Conservation (phyloP, 2,113 vertebrate genomes). For the Bos indicus region DNA sequence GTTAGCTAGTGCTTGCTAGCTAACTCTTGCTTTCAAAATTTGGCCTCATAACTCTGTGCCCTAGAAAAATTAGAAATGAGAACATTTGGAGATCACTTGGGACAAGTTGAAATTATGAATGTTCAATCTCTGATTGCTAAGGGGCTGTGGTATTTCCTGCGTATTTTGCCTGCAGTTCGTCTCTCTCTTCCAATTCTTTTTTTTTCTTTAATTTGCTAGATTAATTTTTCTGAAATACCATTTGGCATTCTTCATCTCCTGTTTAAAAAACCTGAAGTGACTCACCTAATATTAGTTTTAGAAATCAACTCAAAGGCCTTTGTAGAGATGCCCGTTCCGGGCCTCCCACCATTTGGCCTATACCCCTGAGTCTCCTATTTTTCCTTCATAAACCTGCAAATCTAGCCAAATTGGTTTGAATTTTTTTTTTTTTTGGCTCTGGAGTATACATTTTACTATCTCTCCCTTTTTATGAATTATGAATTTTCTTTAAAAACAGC, state of each 20-base stretch:
- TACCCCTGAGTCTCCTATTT: not conserved
- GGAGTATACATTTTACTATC: not conserved
- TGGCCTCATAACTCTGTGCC: conserved; percentile 45
- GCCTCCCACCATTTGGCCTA: not conserved
- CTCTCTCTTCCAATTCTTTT: conserved; percentile 20
- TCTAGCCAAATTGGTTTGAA: not conserved
- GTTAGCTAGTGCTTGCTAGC: not conserved
- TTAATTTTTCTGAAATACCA: conserved; percentile 46
- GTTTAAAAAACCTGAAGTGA: conserved; percentile 25
- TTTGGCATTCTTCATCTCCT: not conserved
- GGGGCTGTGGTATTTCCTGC: conserved; percentile 27
- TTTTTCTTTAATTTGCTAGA: not conserved
- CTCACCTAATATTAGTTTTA: conserved; percentile 4
- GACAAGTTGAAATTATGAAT: not conserved
- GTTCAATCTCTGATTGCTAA: conserved; percentile 38
- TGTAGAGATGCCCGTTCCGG: not conserved
- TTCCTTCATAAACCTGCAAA: not conserved
- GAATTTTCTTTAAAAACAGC: not conserved
- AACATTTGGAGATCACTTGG: conserved; percentile 40
- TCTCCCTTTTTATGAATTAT: not conserved
- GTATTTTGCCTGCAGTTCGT: not conserved
- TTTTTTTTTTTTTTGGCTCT: not conserved
- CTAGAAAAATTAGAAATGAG: conserved; percentile 64
- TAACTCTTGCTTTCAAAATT: not conserved
- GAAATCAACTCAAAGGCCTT: not conserved